Evolutionary conservation across 2,113 vertebrate species (phyloP), one percentile per base, ranked within the genome.

Genomic region (Paralichthys olivaceus): DNA sequence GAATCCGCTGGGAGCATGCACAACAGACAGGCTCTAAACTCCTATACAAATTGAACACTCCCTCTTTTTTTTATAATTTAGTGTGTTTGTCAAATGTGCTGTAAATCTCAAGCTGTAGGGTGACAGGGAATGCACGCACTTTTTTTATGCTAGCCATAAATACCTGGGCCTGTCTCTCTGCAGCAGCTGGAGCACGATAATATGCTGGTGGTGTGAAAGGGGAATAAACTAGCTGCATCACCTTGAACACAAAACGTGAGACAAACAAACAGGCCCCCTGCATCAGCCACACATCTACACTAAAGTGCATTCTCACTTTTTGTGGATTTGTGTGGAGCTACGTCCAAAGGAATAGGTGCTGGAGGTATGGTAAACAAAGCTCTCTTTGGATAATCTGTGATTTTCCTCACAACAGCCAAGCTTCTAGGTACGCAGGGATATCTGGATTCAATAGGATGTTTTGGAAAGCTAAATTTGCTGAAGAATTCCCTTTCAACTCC

Each of bases 111-210:
- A 26, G 83, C 80, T 68, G 84, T 56, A 77, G 67, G 80, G 69
- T 90, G 91, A 93, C 91, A 70, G 85, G 63, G 85, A 88, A 90
- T 85, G 76, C 83, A 75, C 83, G 77, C 76, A 70, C 70, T 89
- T 92, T 49, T 20, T 93, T 91, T 90, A 94, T 90, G 83, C 72
- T 85, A 28, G 53, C 83, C 87, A 89, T 94, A 92, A 94, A 94
- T 92, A 92, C 88, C 79, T 64, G 62, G 72, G 74, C 67, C 84
- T 80, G 91, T 89, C 85, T 83, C 74, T 72, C 77, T 26, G 61
- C 84, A 75, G 85, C 87, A 86, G 85, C 84, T 84, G 84, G 80
- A 83, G 85, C 25, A 17, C 78, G 83, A 88, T 88, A 90, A 91
- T 89, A 83, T 84, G 86, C 77, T 72, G 32, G 75, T n/a, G 68